These are phyloP conservation scores for Mesitornis unicolor DNA, from an alignment of 2,113 vertebrate genomes.

Conservation along the genomic window DNA sequence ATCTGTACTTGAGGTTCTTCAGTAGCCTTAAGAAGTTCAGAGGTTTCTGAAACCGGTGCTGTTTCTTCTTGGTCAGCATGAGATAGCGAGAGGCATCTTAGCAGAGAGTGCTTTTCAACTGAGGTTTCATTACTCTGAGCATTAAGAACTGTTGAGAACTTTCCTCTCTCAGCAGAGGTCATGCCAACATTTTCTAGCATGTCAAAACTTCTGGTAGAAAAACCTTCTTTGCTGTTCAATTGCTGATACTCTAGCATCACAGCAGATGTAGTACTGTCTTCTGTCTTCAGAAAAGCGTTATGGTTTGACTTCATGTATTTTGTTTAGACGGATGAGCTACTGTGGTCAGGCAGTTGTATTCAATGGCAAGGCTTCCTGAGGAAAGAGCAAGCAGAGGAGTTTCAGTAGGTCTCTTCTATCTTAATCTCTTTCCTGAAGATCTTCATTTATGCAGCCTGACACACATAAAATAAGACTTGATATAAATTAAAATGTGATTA, in stretches of 20 bases:
- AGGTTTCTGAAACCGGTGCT: neutral
- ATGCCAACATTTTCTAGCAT: neutral
- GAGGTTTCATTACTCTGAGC: neutral
- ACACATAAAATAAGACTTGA: neutral
- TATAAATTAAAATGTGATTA: neutral
- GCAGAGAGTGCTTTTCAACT: neutral
- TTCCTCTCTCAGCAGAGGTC: neutral
- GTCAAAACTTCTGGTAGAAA: neutral
- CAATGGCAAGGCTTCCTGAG: neutral
- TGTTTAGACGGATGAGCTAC: neutral
- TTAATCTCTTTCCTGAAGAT: neutral
- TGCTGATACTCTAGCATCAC: neutral
- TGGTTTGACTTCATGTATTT: neutral
- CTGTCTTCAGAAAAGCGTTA: neutral
- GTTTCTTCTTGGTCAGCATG: neutral
- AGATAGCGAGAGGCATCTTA: neutral
- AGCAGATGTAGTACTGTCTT: neutral
- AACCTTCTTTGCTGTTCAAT: neutral
- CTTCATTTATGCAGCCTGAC: neutral
- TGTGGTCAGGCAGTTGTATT: neutral
- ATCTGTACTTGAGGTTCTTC: neutral
- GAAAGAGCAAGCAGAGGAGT: neutral
- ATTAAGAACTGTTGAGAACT: neutral
- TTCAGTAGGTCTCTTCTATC: neutral
- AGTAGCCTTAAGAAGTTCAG: neutral